phyloP scores from a whole-genome alignment of 2,888 invertebrate genomes.

The Volucella inanis region DNA sequence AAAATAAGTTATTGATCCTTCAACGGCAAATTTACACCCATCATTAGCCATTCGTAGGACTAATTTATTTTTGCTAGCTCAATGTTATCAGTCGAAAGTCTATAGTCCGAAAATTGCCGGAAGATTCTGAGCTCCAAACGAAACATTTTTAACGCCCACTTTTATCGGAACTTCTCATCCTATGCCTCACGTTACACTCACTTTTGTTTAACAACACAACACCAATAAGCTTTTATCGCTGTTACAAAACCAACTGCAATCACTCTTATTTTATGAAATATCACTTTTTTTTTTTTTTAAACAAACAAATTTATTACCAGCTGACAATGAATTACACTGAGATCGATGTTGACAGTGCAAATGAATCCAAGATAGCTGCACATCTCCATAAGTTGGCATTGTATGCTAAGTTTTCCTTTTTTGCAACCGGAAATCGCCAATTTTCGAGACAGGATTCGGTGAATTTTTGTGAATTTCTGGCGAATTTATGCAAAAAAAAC shows the following conservation, averaged over 20 bases:
- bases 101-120: too few species aligned
- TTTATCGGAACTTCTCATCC: neutral
- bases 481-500: neutral
- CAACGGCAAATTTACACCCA: too few species aligned
- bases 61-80: too few species aligned
- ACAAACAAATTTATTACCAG: conserved; percentile 39
- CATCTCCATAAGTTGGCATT: conserved; percentile 57
- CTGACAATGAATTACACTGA: conserved; percentile 51
- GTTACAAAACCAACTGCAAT: neutral
- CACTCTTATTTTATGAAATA: neutral
- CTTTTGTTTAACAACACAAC: conserved; percentile 48
- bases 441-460: neutral
- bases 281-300: conserved; percentile 2
- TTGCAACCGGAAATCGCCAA: neutral
- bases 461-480: neutral
- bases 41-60: too few species aligned
- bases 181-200: neutral
- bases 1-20: too few species aligned
- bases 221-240: conserved; percentile 24
- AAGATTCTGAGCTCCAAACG: too few species aligned
- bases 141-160: too few species aligned
- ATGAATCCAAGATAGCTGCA: conserved; percentile 51
- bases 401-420: neutral
- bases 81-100: too few species aligned
- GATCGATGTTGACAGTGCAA: conserved; percentile 48